These are phyloP conservation scores for Teleogryllus oceanicus DNA, from an alignment of 2,888 invertebrate species.

Conservation along the genomic window DNA sequence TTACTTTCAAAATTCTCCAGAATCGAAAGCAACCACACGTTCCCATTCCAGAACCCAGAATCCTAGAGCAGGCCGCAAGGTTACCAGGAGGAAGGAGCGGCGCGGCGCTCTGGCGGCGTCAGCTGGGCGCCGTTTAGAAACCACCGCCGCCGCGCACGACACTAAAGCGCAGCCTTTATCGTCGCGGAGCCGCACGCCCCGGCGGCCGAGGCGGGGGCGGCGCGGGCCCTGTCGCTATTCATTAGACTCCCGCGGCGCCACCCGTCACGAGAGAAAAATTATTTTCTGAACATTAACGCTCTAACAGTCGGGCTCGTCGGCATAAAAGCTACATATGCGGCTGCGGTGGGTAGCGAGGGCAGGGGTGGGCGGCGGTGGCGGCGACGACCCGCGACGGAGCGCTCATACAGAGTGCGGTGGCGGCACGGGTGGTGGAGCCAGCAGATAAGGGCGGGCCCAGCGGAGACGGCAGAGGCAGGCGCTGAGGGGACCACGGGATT, in stretches of 20 bases:
- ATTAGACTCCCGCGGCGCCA: not conserved
- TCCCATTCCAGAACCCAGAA: not conserved
- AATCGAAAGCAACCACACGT: not conserved
- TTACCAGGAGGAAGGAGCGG: not conserved
- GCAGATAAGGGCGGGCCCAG: too few species aligned
- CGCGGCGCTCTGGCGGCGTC: not conserved
- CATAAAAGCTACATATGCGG: slow-evolving; percentile 9
- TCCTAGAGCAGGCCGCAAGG: not conserved
- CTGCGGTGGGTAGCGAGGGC: not conserved
- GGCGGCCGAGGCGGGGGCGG: not conserved
- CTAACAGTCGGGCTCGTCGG: not conserved
- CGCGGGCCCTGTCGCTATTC: not conserved
- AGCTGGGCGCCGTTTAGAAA: not conserved
- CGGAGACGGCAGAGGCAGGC: too few species aligned
- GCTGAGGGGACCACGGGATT: too few species aligned
- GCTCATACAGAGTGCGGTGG: too few species aligned
- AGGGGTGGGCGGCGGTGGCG: too few species aligned
- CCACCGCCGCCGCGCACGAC: not conserved
- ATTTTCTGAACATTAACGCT: slow-evolving; percentile 18
- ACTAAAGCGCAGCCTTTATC: not conserved
- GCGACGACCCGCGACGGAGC: too few species aligned
- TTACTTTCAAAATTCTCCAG: too few species aligned
- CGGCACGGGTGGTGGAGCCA: too few species aligned
- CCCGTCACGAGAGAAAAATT: not conserved
- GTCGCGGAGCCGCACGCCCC: not conserved